Conservation (phyloP, 2,797 vertebrate species). For the Helostoma temminkii region DNA sequence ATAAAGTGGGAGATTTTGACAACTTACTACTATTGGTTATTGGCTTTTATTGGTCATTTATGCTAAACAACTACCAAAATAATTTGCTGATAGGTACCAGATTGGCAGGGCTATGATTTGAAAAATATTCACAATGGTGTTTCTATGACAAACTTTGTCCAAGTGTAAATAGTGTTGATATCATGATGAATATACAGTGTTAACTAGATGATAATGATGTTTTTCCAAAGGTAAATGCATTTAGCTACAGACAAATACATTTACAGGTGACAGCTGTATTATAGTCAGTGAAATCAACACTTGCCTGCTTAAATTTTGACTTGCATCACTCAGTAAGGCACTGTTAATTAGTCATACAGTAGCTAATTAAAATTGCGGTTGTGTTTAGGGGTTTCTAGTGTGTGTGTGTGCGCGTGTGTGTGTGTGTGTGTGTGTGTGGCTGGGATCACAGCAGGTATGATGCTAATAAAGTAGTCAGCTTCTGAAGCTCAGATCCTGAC, state of each 20-base stretch:
- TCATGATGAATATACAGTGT: too few species aligned
- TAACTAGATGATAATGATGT: not conserved
- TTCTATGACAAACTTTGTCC: not conserved
- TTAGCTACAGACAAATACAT: not conserved
- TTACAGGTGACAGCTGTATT: not conserved
- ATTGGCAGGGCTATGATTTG: not conserved
- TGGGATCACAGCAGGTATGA: constrained; percentile 59
- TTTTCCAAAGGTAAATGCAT: not conserved
- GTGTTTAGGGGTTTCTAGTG: not conserved
- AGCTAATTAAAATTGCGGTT: not conserved
- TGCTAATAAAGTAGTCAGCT: constrained; percentile 41
- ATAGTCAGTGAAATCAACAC: constrained; percentile 5
- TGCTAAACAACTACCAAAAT: not conserved
- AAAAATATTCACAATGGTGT: not conserved
- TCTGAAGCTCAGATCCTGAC: constrained; percentile 48
- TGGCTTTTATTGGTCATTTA: too few species aligned
- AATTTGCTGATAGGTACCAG: not conserved
- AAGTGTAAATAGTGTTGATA: not conserved
- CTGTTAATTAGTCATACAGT: not conserved
- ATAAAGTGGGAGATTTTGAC: too few species aligned
- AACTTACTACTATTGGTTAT: too few species aligned
- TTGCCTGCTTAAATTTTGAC: not conserved
- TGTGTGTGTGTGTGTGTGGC: constrained; percentile 10
- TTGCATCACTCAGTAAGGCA: constrained; percentile 2
- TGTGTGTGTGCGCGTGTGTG: constrained; percentile 20